Evolutionary conservation across 2,888 invertebrate species (phyloP), one percentile per base, ranked within the genome.

Genomic region (Apotomis turbidana): DNA sequence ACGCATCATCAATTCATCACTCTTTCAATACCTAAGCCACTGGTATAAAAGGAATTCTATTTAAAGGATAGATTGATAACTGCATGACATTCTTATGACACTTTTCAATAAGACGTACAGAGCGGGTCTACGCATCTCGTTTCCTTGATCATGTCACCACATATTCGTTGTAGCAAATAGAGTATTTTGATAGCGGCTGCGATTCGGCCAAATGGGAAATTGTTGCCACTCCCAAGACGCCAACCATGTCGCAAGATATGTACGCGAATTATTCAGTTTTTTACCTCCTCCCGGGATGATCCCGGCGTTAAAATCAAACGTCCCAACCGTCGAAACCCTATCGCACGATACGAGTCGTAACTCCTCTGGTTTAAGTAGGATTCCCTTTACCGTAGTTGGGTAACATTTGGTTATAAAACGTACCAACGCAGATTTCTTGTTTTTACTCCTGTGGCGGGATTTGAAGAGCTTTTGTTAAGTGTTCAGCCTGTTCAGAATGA

Each of bases 181-280:
- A 83, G 79, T 83, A 85, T 86, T 87, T 86, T 87, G 87, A 86
- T 86, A 81, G 81, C 81, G 77, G 78, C 78, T 82, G 82, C 82
- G 79, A 82, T 84, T 83, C 81, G 81, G 81, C 83, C 85, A 87
- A 88, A 91, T 89, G 87, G 87, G 85, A 89, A 88, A 88, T 87
- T 87, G 88, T 88, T 85, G 87, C 83, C 84, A 81, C 81, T 89
- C 88, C 86, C 88, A 78, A 85, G 86, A 83, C 86, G 86, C 85
- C 85, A 83, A 81, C 86, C 83, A 84, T 85, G 86, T 87, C 86
- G 81, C 83, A 81, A 86, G 86, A 89, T 87, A 85, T 87, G 85
- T 86, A 84, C 81, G 84, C 82, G 87, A 90, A 90, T 90, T 88
- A 90, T 90, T 88, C 88, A 85, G 87, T 88, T 91, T 89, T 90